Evolutionary conservation across 2,888 invertebrate genomes (phyloP).

Genomic region (Anagyrus pseudococci): DNA sequence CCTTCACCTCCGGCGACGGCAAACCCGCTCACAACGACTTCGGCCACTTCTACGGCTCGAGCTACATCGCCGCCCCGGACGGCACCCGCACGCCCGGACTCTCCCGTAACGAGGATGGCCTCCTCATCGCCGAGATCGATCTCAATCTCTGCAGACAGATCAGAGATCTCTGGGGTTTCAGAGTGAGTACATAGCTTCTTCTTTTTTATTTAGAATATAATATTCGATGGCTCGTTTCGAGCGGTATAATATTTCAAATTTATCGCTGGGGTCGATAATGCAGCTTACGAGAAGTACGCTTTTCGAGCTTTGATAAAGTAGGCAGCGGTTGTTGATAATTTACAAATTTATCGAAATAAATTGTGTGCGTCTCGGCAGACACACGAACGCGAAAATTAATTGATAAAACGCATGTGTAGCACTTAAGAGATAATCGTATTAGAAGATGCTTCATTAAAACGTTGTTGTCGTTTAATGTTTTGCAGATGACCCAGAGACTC

Average conservation of each 20-base stretch:
- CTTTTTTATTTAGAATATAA: neutral
- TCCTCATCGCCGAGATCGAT: slow-evolving; percentile 88
- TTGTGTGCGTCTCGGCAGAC: no score
- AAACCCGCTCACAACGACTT: slow-evolving; percentile 78
- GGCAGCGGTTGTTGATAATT: no score
- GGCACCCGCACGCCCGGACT: slow-evolving; percentile 89
- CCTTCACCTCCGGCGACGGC: slow-evolving; percentile 86
- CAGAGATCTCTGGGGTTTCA: slow-evolving; percentile 92
- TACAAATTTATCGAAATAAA: no score
- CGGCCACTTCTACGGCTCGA: slow-evolving; percentile 95
- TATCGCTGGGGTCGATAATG: neutral
- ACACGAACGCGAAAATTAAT: no score
- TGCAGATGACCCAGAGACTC: slow-evolving; percentile 89
- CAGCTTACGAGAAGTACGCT: no score
- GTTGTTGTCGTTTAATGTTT: no score
- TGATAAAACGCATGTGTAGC: no score
- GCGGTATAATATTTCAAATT: neutral
- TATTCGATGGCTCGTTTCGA: neutral
- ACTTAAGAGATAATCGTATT: no score
- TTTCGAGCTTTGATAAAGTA: no score
- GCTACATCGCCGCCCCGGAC: slow-evolving; percentile 93
- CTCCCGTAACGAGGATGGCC: slow-evolving; percentile 78
- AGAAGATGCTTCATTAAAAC: no score
- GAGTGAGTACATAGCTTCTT: slow-evolving; percentile 64
- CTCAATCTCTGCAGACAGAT: slow-evolving; percentile 93